Conservation (phyloP, 2,888 invertebrate genomes). For the Dryadula phaetusa region DNA sequence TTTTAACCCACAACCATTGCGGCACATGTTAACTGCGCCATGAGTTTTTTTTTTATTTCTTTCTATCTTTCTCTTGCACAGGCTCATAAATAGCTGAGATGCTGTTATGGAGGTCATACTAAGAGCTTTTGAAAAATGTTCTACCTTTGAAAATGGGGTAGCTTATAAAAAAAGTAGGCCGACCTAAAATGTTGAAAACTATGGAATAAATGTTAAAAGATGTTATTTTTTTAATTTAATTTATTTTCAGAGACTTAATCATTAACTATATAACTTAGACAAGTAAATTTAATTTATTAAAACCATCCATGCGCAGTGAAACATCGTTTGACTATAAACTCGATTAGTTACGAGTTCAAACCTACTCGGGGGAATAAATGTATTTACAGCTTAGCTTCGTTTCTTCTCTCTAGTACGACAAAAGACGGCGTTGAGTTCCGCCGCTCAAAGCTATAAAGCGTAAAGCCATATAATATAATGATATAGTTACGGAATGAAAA, state of each 20-base stretch:
- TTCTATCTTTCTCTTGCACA: slow-evolving; percentile 9
- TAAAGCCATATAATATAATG: too few species aligned
- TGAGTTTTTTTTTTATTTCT: slow-evolving; percentile 5
- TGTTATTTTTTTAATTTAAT: neutral
- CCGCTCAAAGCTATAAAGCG: too few species aligned
- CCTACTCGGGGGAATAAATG: too few species aligned
- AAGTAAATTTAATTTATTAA: too few species aligned
- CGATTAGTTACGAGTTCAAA: too few species aligned
- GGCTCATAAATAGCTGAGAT: slow-evolving; percentile 9
- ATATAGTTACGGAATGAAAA: neutral
- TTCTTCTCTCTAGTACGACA: too few species aligned
- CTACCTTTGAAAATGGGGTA: slow-evolving; percentile 14
- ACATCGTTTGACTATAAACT: too few species aligned
- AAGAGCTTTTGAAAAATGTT: slow-evolving; percentile 22
- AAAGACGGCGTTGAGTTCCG: too few species aligned
- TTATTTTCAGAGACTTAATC: neutral
- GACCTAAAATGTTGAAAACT: slow-evolving; percentile 29
- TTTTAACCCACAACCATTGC: neutral
- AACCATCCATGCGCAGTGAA: too few species aligned
- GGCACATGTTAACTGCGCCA: neutral
- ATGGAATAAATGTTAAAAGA: neutral
- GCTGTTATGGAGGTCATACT: slow-evolving; percentile 12
- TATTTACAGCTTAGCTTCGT: too few species aligned
- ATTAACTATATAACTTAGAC: too few species aligned
- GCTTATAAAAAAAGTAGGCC: slow-evolving; percentile 35